Evolutionary conservation across 2,797 vertebrate genomes (phyloP).

Genomic region (Heteromormyrus szaboi): DNA sequence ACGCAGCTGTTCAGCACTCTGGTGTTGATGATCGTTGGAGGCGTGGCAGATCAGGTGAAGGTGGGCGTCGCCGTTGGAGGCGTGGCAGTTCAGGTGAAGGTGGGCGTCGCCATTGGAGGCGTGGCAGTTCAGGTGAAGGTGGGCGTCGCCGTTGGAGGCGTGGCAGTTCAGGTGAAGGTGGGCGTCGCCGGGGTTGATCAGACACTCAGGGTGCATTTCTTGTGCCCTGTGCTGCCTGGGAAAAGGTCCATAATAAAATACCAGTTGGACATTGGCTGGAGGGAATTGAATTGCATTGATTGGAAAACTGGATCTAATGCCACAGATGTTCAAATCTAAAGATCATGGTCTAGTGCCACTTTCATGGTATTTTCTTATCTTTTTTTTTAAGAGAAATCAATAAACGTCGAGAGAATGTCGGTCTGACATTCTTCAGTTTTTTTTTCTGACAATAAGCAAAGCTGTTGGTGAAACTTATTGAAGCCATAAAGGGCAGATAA

Average conservation of each 20-base stretch:
- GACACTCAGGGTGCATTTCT: neutral
- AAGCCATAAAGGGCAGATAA: neutral
- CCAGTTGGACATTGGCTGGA: neutral
- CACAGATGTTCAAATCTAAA: neutral
- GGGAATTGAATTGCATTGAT: neutral
- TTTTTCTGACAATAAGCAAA: conserved; percentile 4
- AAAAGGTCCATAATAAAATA: neutral
- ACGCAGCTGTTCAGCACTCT: neutral
- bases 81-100: neutral
- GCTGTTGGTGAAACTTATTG: neutral
- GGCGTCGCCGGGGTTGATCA: neutral
- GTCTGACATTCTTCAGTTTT: neutral
- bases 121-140: neutral
- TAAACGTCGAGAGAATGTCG: conserved; percentile 9
- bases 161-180: neutral
- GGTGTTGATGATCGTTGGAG: neutral
- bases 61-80: neutral
- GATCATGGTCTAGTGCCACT: neutral
- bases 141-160: neutral
- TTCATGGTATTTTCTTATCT: neutral
- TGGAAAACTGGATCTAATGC: neutral
- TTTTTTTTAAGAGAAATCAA: conserved; percentile 5
- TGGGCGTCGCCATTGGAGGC: neutral
- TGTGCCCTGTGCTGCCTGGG: neutral
- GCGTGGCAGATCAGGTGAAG: neutral